A percentile compares a stretch with the other conserved stretches of the same genome.
Evolutionary conservation across 1,140 invertebrate species (phyloP).

Genomic region (Caenorhabditis remanei): DNA sequence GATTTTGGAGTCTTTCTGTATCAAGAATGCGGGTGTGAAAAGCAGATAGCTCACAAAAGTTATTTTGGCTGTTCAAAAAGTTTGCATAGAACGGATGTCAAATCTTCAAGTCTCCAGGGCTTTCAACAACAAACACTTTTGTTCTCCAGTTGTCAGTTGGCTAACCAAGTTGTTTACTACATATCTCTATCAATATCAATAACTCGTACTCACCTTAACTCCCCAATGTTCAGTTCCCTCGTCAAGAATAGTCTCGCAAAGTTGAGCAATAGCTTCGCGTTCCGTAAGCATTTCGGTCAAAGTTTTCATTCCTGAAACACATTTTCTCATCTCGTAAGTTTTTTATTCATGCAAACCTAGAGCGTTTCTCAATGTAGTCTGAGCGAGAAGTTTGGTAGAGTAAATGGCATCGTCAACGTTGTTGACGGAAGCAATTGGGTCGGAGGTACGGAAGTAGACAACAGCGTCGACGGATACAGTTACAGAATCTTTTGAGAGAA

Average conservation of each 20-base stretch:
- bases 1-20: no score
- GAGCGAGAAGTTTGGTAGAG: slow-evolving; percentile 80
- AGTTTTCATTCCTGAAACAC: slow-evolving; percentile 80
- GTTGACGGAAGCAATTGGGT: slow-evolving; percentile 78
- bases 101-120: no score
- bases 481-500: slow-evolving; percentile 77
- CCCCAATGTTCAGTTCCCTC: slow-evolving; percentile 79
- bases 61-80: no score
- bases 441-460: slow-evolving; percentile 77
- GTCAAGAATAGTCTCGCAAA: slow-evolving; percentile 78
- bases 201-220: slow-evolving; percentile 87
- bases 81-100: no score
- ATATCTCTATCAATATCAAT: no score
- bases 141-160: no score
- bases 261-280: slow-evolving; percentile 79
- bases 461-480: slow-evolving; percentile 77
- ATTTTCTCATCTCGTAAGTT: not conserved
- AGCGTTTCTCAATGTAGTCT: slow-evolving; percentile 80
- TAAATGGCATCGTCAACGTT: slow-evolving; percentile 80
- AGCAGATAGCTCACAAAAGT: no score
- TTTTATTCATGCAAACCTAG: slow-evolving; percentile 66
- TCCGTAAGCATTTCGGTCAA: slow-evolving; percentile 80
- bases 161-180: no score
- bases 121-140: no score
- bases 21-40: not conserved